phyloP scores from a whole-genome alignment of 2,113 vertebrate species.

The Oreochromis spilurus region DNA sequence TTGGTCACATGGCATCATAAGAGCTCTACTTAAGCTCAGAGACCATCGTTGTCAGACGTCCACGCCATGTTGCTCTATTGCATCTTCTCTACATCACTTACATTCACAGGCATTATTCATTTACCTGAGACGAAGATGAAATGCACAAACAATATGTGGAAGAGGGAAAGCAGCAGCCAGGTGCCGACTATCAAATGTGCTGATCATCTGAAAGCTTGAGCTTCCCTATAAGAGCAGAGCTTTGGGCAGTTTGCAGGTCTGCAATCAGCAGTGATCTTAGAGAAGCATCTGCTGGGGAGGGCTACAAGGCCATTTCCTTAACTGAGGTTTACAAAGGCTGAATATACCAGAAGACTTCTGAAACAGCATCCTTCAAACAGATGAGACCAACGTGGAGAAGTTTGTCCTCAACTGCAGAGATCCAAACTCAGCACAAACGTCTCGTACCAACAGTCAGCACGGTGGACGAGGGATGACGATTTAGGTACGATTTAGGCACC shows the following conservation, averaged over 20 bases:
- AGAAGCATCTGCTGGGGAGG: not conserved
- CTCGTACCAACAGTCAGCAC: too few relatives aligned
- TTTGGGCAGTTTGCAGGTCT: not conserved
- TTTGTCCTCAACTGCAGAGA: not conserved
- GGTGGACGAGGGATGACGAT: too few relatives aligned
- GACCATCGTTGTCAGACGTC: not conserved
- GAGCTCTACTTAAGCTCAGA: not conserved
- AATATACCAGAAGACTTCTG: not conserved
- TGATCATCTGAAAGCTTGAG: not conserved
- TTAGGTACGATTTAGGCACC: too few relatives aligned
- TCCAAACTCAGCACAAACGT: not conserved
- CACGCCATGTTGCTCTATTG: not conserved
- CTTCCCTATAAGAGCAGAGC: not conserved
- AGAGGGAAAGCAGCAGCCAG: not conserved
- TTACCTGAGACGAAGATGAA: rapidly evolving
- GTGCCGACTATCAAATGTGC: not conserved
- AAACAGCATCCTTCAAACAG: rapidly evolving
- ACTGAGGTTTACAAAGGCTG: not conserved
- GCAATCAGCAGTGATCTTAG: not conserved
- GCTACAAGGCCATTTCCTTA: not conserved
- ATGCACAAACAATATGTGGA: not conserved
- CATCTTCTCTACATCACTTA: not conserved
- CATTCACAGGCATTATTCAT: not conserved
- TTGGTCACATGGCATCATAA: not conserved
- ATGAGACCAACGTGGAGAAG: not conserved